Evolutionary conservation across 2,797 vertebrate species (phyloP).

Genomic region (Pipistrellus nathusii): DNA sequence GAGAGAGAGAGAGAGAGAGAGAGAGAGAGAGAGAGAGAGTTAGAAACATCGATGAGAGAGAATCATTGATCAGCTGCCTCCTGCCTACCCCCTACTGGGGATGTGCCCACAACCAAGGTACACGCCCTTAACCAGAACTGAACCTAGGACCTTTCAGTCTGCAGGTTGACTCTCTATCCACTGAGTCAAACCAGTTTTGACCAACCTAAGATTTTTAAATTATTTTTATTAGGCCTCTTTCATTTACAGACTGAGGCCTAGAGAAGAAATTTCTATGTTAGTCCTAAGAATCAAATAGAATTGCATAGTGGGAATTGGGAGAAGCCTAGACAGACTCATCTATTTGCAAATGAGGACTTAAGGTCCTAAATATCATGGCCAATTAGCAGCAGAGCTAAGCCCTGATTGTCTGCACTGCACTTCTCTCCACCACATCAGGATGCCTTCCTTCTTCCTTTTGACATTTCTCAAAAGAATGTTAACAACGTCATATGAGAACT

Average conservation of each 20-base stretch:
- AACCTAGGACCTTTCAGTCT: too few relatives aligned
- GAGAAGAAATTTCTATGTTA: conserved; percentile 53
- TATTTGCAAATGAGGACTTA: conserved; percentile 56
- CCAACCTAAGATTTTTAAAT: conserved; percentile 58
- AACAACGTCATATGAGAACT: conserved; percentile 43
- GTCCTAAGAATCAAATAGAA: conserved; percentile 39
- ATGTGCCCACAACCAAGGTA: too few relatives aligned
- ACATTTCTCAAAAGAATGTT: conserved; percentile 70
- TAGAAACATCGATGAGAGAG: too few relatives aligned
- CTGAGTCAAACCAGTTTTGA: too few relatives aligned
- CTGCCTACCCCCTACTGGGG: too few relatives aligned
- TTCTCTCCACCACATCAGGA: not conserved
- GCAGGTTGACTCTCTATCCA: too few relatives aligned
- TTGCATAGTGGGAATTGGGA: not conserved
- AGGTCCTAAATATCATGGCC: conserved; percentile 40
- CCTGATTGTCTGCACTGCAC: not conserved
- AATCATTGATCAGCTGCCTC: too few relatives aligned
- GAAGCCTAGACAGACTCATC: conserved; percentile 54
- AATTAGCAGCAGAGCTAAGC: conserved; percentile 58
- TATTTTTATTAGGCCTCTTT: conserved; percentile 54
- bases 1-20: too few relatives aligned
- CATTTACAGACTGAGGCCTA: conserved; percentile 52
- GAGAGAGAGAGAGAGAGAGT: too few relatives aligned
- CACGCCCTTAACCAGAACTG: too few relatives aligned
- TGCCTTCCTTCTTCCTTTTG: not conserved